Evolutionary conservation across 2,797 vertebrate species (phyloP).

Genomic region (Morus bassanus): DNA sequence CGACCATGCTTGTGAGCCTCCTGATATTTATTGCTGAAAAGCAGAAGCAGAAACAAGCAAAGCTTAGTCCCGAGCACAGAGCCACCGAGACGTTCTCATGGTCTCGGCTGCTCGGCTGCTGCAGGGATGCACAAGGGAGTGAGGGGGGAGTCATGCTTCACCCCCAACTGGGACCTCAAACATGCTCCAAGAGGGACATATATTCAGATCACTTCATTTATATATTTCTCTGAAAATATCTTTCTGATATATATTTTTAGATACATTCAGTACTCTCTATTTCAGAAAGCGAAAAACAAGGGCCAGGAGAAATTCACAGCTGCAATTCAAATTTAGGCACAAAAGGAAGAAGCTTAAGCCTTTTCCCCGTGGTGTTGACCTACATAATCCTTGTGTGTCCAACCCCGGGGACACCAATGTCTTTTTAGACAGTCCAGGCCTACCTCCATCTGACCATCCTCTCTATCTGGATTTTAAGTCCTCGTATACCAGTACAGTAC

Average conservation of each 20-base stretch:
- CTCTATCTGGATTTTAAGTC: background rate
- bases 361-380: background rate
- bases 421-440: background rate
- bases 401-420: rapidly evolving
- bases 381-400: background rate
- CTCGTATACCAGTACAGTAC: too few species aligned
- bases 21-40: too few species aligned
- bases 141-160: background rate
- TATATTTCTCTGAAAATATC: background rate
- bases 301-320: background rate
- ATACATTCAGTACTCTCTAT: background rate
- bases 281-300: background rate
- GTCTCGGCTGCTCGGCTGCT: background rate
- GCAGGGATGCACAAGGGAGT: rapidly evolving
- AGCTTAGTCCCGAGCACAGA: rapidly evolving
- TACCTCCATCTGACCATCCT: too few species aligned
- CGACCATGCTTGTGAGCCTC: rapidly evolving
- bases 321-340: background rate
- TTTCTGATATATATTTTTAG: background rate
- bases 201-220: background rate
- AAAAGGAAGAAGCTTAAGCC: background rate
- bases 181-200: rapidly evolving
- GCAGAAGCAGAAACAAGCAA: background rate
- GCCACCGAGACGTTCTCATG: rapidly evolving
- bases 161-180: background rate